A percentile compares a stretch with the other conserved stretches of the same genome.
phyloP scores from a whole-genome alignment of 2,888 invertebrate species.

The Dromius quadrimaculatus region DNA sequence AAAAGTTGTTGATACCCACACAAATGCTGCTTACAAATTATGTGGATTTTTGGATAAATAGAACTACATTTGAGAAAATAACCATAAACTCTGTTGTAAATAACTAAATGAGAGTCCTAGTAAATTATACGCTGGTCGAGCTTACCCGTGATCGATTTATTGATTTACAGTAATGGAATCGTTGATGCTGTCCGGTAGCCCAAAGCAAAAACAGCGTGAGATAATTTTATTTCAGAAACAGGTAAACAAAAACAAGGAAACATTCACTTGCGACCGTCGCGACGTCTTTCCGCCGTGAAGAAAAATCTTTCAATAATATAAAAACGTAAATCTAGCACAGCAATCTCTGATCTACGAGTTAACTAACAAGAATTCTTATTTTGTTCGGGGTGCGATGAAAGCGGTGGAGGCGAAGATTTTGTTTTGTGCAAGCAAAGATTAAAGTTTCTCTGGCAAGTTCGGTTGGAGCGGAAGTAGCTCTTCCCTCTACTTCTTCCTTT shows the following conservation, averaged over 20 bases:
- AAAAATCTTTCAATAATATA: slow-evolving; percentile 22
- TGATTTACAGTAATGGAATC: too few species aligned
- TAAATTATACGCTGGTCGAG: too few species aligned
- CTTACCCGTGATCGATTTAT: too few species aligned
- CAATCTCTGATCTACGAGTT: slow-evolving; percentile 47
- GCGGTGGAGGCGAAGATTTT: slow-evolving; percentile 36
- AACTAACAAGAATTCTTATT: slow-evolving; percentile 48
- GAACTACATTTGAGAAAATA: too few species aligned
- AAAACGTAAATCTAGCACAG: slow-evolving; percentile 27
- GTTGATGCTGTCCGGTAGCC: slow-evolving; percentile 5
- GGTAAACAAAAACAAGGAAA: slow-evolving; percentile 39
- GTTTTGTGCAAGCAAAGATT: slow-evolving; percentile 48
- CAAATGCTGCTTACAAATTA: too few species aligned
- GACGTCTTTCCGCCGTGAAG: slow-evolving; percentile 37
- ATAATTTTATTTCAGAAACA: slow-evolving; percentile 33
- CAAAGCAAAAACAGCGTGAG: background rate
- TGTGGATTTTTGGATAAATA: too few species aligned
- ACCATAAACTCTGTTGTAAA: too few species aligned
- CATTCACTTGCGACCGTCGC: slow-evolving; percentile 37
- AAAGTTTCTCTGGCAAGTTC: slow-evolving; percentile 49
- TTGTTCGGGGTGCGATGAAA: slow-evolving; percentile 27
- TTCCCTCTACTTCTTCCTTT: slow-evolving; percentile 8
- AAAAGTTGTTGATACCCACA: too few species aligned
- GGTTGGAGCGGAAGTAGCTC: slow-evolving; percentile 10
- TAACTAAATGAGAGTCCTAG: too few species aligned